phyloP scores from a whole-genome alignment of 2,888 invertebrate species.

The Dryobota labecula region DNA sequence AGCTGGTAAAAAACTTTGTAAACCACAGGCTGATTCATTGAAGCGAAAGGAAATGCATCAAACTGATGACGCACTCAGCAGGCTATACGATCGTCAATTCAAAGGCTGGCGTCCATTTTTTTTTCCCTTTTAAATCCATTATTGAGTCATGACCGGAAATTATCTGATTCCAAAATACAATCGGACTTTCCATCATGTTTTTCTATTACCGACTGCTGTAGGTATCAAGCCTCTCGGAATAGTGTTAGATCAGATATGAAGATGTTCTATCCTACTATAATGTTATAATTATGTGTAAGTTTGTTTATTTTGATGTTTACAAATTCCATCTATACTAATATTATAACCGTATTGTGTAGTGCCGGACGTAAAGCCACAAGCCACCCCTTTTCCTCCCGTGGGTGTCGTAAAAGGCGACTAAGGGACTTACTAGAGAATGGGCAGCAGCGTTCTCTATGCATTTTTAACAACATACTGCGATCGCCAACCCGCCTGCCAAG shows the following conservation, averaged over 20 bases:
- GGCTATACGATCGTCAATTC: conserved; percentile 23
- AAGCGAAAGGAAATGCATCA: conserved; percentile 49
- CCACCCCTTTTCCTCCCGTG: no score
- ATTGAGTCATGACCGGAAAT: conserved; percentile 55
- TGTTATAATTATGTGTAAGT: no score
- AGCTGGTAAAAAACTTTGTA: conserved; percentile 37
- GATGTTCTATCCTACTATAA: neutral
- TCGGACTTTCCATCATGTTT: conserved; percentile 26
- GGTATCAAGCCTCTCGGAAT: neutral
- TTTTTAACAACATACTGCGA: no score
- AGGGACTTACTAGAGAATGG: no score
- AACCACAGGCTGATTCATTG: conserved; percentile 46
- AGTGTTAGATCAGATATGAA: neutral
- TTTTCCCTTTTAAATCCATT: conserved; percentile 22
- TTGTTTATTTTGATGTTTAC: no score
- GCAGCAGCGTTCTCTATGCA: no score
- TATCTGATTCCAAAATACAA: conserved; percentile 52
- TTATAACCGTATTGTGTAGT: no score
- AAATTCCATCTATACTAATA: no score
- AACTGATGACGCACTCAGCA: conserved; percentile 35
- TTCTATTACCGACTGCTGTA: conserved; percentile 23
- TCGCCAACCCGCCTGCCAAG: no score
- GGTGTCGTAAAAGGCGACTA: no score
- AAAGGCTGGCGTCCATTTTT: conserved; percentile 36
- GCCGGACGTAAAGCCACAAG: no score